Evolutionary conservation across 2,888 invertebrate species (phyloP).

Genomic region (Acronicta leporina): DNA sequence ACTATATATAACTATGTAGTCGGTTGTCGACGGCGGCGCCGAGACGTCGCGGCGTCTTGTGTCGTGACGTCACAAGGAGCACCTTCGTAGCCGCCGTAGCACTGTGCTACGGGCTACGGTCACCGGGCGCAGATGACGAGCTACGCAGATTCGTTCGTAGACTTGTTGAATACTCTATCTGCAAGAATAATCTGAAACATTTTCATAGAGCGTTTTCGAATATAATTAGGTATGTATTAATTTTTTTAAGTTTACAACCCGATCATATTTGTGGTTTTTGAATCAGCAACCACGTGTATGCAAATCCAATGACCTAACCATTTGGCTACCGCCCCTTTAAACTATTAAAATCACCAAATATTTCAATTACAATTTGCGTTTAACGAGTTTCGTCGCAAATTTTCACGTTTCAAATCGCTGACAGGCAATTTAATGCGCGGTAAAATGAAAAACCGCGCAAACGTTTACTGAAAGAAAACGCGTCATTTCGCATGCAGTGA

Average conservation of each 20-base stretch:
- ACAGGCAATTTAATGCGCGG: constrained; percentile 10
- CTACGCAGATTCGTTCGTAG: constrained; percentile 12
- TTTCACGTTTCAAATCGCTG: constrained; percentile 5
- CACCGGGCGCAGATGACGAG: constrained; percentile 4
- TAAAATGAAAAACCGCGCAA: constrained; percentile 15
- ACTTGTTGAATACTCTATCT: not conserved
- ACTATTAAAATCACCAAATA: no score
- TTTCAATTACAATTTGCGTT: no score
- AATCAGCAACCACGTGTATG: no score
- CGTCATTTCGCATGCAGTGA: constrained; percentile 25
- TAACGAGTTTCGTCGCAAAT: constrained; percentile 2
- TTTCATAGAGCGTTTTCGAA: no score
- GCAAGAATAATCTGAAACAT: no score
- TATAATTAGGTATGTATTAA: no score
- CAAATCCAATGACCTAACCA: no score
- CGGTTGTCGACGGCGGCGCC: constrained; percentile 49
- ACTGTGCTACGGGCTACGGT: constrained; percentile 19
- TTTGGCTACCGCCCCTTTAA: no score
- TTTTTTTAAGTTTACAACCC: no score
- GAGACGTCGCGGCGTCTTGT: constrained; percentile 61
- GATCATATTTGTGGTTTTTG: no score
- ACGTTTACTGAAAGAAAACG: constrained; percentile 14
- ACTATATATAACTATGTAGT: constrained; percentile 8
- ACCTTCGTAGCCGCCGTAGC: constrained; percentile 35
- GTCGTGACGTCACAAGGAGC: constrained; percentile 44